Base-by-base conservation (phyloP, 2,888 invertebrate species). In the Dugesia japonica region DNA sequence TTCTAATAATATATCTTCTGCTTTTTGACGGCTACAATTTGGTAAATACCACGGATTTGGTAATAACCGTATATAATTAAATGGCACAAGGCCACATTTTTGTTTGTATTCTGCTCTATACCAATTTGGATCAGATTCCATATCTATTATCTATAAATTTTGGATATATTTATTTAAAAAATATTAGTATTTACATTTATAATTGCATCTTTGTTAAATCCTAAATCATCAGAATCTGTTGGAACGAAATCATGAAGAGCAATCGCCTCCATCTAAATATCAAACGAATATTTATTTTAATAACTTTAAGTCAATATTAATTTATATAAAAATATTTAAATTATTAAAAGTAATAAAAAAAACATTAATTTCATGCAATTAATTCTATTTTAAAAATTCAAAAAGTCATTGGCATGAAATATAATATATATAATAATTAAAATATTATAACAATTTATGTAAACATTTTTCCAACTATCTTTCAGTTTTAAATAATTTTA, bases 91-190 rank as follows among this genome's bases (percentile, higher is more conserved):
- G 80, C 98, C 98, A 88, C 97, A 97, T 87, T 89, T 90, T 73
- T 94, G 94, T 85, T 97, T 92, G 83, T 94, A 87, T 88, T 98
- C 98, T 80, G 98, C 98, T 86, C 94, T 90, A 87, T 91, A 99
- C 98, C 98, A 99, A 87, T 98, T 97, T 88, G 94, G 92, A 87
- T 99, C 98, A 86, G 98, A 97, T 88, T 98, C 97, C 92, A 94
- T 97, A 86, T 94, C 97, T 84, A 98, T 88, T 85, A 98, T 92
- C 97, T 95, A 26, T 9, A n/a, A 38, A 1, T 17, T 9, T 9
- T 26, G 15, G 31, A 26, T 20, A 1, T 13, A n/a, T 4, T 56
- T 72, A 72, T 28, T 7, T 71, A 71, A 71, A 71, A 71, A 7
- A 9, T 7, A 71, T 23, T 4, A 56, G 1, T 23, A 71, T n/a